phyloP scores from a whole-genome alignment of 2,797 vertebrate genomes.

The Pagetopsis macropterus region DNA sequence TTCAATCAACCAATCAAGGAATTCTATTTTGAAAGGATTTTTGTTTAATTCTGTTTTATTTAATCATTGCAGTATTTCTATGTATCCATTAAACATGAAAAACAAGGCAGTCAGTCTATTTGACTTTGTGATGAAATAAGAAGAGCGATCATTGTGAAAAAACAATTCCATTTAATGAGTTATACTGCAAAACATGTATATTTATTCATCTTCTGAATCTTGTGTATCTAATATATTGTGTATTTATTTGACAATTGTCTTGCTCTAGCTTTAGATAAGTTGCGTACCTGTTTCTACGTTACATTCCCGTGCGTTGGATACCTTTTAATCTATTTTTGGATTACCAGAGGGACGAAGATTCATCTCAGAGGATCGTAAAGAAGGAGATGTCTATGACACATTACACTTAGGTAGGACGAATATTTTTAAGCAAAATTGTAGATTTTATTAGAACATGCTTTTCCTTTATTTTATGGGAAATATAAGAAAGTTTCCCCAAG shows the following conservation, averaged over 20 bases:
- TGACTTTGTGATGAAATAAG: background rate
- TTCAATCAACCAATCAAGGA: background rate
- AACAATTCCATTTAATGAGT: background rate
- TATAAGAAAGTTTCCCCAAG: background rate
- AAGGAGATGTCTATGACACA: slow-evolving; percentile 85
- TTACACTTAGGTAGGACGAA: slow-evolving; percentile 84
- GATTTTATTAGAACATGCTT: background rate
- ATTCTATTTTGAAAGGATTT: background rate
- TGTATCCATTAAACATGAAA: background rate
- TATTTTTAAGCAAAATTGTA: too few relatives aligned
- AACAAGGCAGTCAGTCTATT: background rate
- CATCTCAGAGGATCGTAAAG: slow-evolving; percentile 89
- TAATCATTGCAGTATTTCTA: background rate
- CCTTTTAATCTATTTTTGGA: slow-evolving; percentile 40
- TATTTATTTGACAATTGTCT: background rate
- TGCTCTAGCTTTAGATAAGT: background rate
- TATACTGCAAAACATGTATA: background rate
- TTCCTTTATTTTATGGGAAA: too few relatives aligned
- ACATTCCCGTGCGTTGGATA: background rate
- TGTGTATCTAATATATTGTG: background rate
- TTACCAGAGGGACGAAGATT: slow-evolving; percentile 91
- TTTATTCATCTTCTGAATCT: background rate
- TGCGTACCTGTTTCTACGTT: background rate
- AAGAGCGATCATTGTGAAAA: too few relatives aligned
- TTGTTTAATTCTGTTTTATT: background rate